Conservation (phyloP, 30 jellyfish, hydroid and myxozoan species). For the Sanderia malayensis region DNA sequence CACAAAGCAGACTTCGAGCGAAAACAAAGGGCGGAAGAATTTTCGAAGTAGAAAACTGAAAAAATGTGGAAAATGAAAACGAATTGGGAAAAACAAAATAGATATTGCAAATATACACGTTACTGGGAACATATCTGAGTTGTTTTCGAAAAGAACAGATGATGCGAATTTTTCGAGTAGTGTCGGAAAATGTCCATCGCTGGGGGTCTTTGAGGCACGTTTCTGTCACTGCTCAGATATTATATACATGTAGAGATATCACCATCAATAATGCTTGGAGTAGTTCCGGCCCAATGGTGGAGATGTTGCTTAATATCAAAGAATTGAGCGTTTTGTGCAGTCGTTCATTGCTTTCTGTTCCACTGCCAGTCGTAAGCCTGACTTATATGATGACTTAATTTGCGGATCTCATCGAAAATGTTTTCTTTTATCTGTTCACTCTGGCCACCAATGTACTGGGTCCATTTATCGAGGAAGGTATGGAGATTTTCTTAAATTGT, state of each 20-base stretch:
- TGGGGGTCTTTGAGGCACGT: too few species aligned
- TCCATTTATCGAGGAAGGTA: background rate
- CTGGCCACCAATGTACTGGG: background rate
- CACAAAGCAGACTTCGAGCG: too few species aligned
- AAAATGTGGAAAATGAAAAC: too few species aligned
- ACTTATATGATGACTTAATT: background rate
- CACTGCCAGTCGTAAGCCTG: slow-evolving; percentile 16
- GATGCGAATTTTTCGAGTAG: too few species aligned
- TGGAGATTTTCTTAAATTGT: background rate
- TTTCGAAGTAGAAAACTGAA: too few species aligned
- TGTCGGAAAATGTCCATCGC: too few species aligned
- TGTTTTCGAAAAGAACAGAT: too few species aligned
- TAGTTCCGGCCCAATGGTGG: background rate
- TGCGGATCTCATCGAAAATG: background rate
- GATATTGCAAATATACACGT: too few species aligned
- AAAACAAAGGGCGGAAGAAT: too few species aligned
- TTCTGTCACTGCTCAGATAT: too few species aligned
- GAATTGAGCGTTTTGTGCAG: background rate
- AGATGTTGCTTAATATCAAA: background rate
- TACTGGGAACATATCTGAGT: too few species aligned
- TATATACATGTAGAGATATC: background rate
- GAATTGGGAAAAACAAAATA: too few species aligned
- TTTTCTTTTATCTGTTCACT: background rate
- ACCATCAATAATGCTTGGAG: background rate
- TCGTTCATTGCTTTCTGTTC: slow-evolving; percentile 8